Evolutionary conservation across 2,113 vertebrate genomes (phyloP).

Genomic region (Lipophrys pholis): DNA sequence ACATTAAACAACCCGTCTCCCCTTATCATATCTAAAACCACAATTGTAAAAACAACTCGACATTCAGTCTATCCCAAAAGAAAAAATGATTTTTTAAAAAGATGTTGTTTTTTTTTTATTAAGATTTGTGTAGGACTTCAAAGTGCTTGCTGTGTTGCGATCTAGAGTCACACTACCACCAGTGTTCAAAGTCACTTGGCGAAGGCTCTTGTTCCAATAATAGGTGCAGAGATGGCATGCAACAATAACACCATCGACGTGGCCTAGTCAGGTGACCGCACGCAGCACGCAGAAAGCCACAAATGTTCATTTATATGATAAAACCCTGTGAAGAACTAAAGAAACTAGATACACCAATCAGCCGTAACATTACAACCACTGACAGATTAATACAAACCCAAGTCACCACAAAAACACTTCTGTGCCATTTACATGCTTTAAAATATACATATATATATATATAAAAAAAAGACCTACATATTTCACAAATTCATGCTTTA

Average conservation of each 20-base stretch:
- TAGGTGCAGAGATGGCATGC: conserved; percentile 73
- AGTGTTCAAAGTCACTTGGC: conserved; percentile 71
- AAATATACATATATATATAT: too few species aligned
- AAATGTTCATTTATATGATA: too few species aligned
- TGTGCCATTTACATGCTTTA: too few species aligned
- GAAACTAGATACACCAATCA: too few species aligned
- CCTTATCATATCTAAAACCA: conserved; percentile 24
- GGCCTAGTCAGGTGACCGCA: conserved; percentile 67
- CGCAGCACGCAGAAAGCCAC: neutral
- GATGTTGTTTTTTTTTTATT: neutral
- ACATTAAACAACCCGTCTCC: conserved; percentile 14
- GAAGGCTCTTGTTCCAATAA: conserved; percentile 77
- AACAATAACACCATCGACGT: conserved; percentile 63
- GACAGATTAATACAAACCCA: too few species aligned
- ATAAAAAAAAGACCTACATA: too few species aligned
- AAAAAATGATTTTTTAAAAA: neutral
- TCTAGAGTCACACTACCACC: conserved; percentile 18
- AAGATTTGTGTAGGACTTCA: neutral
- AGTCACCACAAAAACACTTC: too few species aligned
- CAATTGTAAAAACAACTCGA: conserved; percentile 13
- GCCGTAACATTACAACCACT: too few species aligned
- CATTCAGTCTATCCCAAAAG: neutral
- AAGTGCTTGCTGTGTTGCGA: conserved; percentile 21
- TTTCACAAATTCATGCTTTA: too few species aligned
- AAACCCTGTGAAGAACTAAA: too few species aligned